These are phyloP conservation scores for Hybos culiciformis DNA, from an alignment of 2,888 invertebrate genomes.

Conservation along the genomic window DNA sequence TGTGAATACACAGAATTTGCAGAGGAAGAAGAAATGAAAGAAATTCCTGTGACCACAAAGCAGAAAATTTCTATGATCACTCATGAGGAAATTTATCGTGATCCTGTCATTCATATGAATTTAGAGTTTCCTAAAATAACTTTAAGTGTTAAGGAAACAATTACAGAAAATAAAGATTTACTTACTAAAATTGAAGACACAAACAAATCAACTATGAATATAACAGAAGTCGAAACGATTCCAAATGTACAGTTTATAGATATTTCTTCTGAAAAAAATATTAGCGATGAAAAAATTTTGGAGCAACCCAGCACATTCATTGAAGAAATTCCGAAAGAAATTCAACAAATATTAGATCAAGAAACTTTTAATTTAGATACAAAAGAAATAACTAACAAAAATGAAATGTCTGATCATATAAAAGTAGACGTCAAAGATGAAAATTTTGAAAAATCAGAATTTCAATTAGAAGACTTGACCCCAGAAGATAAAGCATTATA, in stretches of 20 bases:
- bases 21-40: constrained; percentile 20
- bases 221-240: constrained; percentile 6
- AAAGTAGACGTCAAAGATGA: neutral
- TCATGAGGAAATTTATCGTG: constrained; percentile 55
- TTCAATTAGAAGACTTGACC: constrained; percentile 21
- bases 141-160: constrained; percentile 28
- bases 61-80: constrained; percentile 52
- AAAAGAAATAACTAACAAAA: no score
- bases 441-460: constrained; percentile 14
- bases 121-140: constrained; percentile 40
- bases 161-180: constrained; percentile 25
- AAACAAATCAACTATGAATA: constrained; percentile 9
- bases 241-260: neutral
- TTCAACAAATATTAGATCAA: neutral
- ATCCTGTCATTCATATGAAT: constrained; percentile 50
- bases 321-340: constrained; percentile 5
- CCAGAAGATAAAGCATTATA: constrained; percentile 30
- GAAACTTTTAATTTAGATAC: no score
- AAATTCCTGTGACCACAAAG: constrained; percentile 21
- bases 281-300: neutral
- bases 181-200: constrained; percentile 14
- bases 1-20: constrained; percentile 27
- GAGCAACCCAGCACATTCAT: constrained; percentile 5
- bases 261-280: neutral
- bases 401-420: constrained; percentile 10